Evolutionary conservation across 2,113 vertebrate species (phyloP).

Genomic region (Synodontis membranacea): DNA sequence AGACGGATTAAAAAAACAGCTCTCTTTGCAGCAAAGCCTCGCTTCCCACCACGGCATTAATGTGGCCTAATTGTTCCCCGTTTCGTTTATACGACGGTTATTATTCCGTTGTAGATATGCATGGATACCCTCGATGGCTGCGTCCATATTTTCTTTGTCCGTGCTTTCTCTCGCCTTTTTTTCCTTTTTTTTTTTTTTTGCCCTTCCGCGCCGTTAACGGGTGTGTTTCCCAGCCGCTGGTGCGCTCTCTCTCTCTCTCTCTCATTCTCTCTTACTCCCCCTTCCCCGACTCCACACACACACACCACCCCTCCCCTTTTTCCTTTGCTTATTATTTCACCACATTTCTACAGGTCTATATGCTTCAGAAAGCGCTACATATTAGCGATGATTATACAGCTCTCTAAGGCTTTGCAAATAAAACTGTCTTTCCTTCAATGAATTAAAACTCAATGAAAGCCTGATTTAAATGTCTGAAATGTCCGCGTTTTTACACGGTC

Average conservation of each 20-base stretch:
- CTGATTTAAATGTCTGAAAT: neutral
- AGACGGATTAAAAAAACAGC: slow-evolving; percentile 75
- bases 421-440: neutral
- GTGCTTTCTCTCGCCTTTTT: slow-evolving; percentile 47
- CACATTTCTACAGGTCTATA: neutral
- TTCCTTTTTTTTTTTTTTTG: slow-evolving; percentile 40
- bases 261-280: slow-evolving; percentile 48
- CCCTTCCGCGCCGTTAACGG: slow-evolving; percentile 73
- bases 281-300: neutral
- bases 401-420: no score
- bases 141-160: slow-evolving; percentile 78
- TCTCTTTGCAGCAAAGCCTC: slow-evolving; percentile 73
- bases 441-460: neutral
- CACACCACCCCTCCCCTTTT: slow-evolving; percentile 42
- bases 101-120: slow-evolving; percentile 59
- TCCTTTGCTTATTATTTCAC: neutral
- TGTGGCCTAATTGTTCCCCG: slow-evolving; percentile 68
- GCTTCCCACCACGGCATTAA: slow-evolving; percentile 76
- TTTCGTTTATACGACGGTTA: slow-evolving; percentile 59
- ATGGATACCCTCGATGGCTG: slow-evolving; percentile 62
- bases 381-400: neutral
- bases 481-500: neutral
- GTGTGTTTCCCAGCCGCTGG: slow-evolving; percentile 74
- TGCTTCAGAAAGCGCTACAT: neutral
- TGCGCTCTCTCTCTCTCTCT: slow-evolving; percentile 54